Evolutionary conservation across 2,113 vertebrate species (phyloP), one percentile per base, ranked within the genome.

Genomic region (Alligator sinensis): DNA sequence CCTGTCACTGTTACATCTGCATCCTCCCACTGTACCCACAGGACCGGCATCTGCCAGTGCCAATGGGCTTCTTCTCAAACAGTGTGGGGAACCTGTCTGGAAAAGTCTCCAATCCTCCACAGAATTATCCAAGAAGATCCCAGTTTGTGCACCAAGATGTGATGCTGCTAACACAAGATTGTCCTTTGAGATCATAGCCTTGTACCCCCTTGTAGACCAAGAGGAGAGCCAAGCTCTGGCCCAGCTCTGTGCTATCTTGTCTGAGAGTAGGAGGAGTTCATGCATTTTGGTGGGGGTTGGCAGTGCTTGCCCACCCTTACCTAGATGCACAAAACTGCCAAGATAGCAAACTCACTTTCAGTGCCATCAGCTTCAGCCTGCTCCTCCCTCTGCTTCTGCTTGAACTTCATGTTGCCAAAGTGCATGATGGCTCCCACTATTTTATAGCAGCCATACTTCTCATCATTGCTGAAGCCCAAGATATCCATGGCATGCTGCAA

Each of bases 361-460:
- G 99, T 99, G 98, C 98, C 98, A 0, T 99, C 99, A 0, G 99
- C 96, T 96, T 99, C 99, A 1, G 99, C 99, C 97, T 99, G 99
- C 96, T 99, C 99, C 64, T 99, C 99, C 5, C 99, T 97, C 96
- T 98, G 99, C 96, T 99, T 99, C 70, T 98, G 99, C 97, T 99
- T 99, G 98, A 99, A 99, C 93, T 99, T 99, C 99, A 99, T 99
- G 98, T 99, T 99, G 91, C 99, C 99, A 0, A 99, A 99, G 96
- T 99, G 99, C 98, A 99, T 99, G 96, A 99, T 99, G 77, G 99
- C 98, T 0, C 99, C 99, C 28, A 99, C 99, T 74, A 99, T 99
- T 97, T 99, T 99, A 95, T 99, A 99, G 98, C 97, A 99, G 97
- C 98, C 98, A 0, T 98, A 98, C 82, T 99, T 99, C 97, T 99